These are phyloP conservation scores for Apomyelois bistriatella DNA, from an alignment of 2,888 invertebrate genomes.

Conservation along the genomic window DNA sequence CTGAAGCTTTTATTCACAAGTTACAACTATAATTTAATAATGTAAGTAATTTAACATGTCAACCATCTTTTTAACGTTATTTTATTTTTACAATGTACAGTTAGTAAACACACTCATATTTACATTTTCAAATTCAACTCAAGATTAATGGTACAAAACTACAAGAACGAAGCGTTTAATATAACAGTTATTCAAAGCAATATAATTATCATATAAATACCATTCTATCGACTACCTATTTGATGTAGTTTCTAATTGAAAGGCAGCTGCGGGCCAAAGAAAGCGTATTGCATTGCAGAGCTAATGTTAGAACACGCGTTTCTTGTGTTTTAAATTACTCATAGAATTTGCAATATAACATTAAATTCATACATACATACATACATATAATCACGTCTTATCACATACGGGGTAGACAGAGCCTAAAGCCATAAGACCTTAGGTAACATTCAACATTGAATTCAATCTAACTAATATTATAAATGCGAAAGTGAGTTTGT, in stretches of 20 bases:
- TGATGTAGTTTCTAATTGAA: constrained; percentile 6
- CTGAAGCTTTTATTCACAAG: too few relatives aligned
- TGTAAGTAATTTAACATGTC: too few relatives aligned
- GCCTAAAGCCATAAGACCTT: too few relatives aligned
- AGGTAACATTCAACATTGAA: too few relatives aligned
- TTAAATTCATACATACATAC: background rate
- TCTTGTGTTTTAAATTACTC: background rate
- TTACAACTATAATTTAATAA: too few relatives aligned
- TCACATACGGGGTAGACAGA: too few relatives aligned
- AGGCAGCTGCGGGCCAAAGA: background rate
- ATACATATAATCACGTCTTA: too few relatives aligned
- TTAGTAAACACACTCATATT: background rate
- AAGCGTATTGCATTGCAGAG: background rate
- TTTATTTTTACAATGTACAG: too few relatives aligned
- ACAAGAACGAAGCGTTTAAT: constrained; percentile 1
- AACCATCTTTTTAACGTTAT: too few relatives aligned
- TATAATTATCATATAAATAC: constrained; percentile 10
- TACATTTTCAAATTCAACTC: background rate
- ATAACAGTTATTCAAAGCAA: constrained; percentile 3
- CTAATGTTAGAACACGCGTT: background rate
- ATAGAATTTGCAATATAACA: background rate
- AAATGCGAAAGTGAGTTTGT: too few relatives aligned
- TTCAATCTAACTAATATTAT: too few relatives aligned
- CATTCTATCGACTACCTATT: constrained; percentile 3
- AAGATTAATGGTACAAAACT: background rate